Evolutionary conservation across 2,113 vertebrate genomes (phyloP), one percentile per base, ranked within the genome.

Genomic region (Heterotilapia buettikoferi): DNA sequence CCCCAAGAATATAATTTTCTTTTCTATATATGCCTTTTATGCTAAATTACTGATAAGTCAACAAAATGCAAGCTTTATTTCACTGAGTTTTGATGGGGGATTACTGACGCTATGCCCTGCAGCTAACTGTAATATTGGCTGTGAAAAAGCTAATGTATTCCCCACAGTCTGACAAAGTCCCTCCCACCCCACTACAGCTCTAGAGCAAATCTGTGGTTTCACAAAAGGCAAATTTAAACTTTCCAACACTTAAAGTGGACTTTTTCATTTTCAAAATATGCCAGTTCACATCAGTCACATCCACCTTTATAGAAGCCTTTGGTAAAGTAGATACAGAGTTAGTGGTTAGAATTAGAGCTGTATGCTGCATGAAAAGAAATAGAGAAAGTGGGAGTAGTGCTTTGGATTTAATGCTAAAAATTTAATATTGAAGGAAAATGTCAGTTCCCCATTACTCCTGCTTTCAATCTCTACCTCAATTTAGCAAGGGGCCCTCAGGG

Each of bases 361-460:
- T 24, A 31, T 36, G 54, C 36, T 50, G 19, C 45, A 50, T 81
- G 45, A 43, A 36, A 63, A 66, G n/a, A 90, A 84, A 90, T 31
- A 86, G n/a, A 52, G 53, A 86, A 54, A 81, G 59, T 52, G 24
- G 40, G 85, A 85, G 81, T 24, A n/a, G 56, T 52, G 78, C 31
- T 84, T 85, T 85, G 86, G 83, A 92, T 89, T 90, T 83, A 92
- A 90, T 81, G 85, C 86, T 94, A 93, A 94, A 92, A 94, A 92
- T 95, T 92, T 94, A 95, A 95, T 93, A 95, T 92, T 95, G 88
- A 94, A 92, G 86, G 83, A 85, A 81, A 83, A 82, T 47, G 80
- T 84, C 84, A 86, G 85, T 81, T 88, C 85, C 91, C 90, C 83
- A 88, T 89, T 91, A 86, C 83, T 83, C 59, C 83, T 43, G 83